phyloP scores from a whole-genome alignment of 2,797 vertebrate genomes.

The Rhabdophis nuchalis region DNA sequence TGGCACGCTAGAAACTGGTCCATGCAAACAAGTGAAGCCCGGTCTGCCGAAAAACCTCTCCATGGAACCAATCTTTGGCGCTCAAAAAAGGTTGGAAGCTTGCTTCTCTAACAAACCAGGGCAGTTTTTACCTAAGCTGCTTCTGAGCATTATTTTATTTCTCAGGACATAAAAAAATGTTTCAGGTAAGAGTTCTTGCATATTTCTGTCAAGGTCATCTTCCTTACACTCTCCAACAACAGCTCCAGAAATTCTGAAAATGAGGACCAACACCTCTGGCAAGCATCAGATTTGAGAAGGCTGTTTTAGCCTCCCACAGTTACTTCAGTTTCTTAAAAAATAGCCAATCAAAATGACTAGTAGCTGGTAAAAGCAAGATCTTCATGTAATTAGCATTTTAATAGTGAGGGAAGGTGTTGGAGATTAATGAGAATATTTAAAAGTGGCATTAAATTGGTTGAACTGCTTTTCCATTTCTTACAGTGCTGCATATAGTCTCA shows the following conservation, averaged over 20 bases:
- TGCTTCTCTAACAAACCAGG: neutral
- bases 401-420: conserved; percentile 37
- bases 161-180: neutral
- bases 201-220: neutral
- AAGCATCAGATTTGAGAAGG: neutral
- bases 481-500: conserved; percentile 32
- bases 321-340: conserved; percentile 3
- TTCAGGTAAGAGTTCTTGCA: neutral
- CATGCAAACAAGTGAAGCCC: neutral
- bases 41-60: neutral
- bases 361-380: conserved; percentile 23
- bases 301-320: neutral
- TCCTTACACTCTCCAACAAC: neutral
- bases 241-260: neutral
- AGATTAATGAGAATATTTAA: conserved; percentile 58
- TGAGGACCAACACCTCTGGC: neutral
- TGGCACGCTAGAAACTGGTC: neutral
- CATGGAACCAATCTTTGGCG: neutral
- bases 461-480: conserved; percentile 45
- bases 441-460: conserved; percentile 46
- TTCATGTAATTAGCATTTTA: conserved; percentile 45
- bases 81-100: neutral
- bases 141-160: neutral
- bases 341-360: neutral
- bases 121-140: neutral